Percentiles rank a stretch among this genome's conserved stretches.
These are phyloP conservation scores for Trinectes maculatus DNA, from an alignment of 2,113 vertebrate genomes.

Conservation along the genomic window DNA sequence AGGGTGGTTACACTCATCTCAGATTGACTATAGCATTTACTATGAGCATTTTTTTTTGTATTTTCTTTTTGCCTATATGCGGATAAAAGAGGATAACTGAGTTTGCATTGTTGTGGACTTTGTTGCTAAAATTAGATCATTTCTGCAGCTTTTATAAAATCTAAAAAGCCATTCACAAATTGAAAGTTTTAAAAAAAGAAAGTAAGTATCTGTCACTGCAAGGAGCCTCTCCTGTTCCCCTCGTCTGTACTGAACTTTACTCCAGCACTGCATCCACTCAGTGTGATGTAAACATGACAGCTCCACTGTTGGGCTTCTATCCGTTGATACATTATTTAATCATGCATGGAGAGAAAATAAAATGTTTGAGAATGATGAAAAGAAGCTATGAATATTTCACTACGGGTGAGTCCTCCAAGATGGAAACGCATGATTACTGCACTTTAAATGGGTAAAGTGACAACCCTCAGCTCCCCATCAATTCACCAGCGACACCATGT, in stretches of 20 bases:
- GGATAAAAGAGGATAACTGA: not conserved
- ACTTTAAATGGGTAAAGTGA: not conserved
- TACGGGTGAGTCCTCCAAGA: not conserved
- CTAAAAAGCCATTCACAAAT: slow-evolving; percentile 12
- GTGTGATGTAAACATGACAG: not conserved
- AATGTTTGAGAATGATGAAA: slow-evolving; percentile 17
- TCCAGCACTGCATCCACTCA: not conserved
- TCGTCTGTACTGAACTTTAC: slow-evolving; percentile 4
- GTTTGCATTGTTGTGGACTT: not conserved
- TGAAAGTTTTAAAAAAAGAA: too few species aligned
- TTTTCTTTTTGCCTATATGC: too few species aligned
- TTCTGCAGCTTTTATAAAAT: not conserved
- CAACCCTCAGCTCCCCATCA: too few species aligned
- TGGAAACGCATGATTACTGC: not conserved
- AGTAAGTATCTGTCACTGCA: slow-evolving; percentile 21
- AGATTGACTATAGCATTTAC: too few species aligned
- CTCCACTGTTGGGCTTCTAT: slow-evolving; percentile 1
- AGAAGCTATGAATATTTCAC: slow-evolving; percentile 4
- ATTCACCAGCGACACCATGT: too few species aligned
- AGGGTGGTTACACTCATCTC: too few species aligned
- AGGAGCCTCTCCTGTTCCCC: slow-evolving; percentile 15
- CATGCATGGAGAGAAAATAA: slow-evolving; percentile 6
- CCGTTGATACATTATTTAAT: not conserved
- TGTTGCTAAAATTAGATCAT: not conserved
- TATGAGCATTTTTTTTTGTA: too few species aligned